Evolutionary conservation across 2,888 invertebrate species (phyloP).

Genomic region (Ligdia adustata): DNA sequence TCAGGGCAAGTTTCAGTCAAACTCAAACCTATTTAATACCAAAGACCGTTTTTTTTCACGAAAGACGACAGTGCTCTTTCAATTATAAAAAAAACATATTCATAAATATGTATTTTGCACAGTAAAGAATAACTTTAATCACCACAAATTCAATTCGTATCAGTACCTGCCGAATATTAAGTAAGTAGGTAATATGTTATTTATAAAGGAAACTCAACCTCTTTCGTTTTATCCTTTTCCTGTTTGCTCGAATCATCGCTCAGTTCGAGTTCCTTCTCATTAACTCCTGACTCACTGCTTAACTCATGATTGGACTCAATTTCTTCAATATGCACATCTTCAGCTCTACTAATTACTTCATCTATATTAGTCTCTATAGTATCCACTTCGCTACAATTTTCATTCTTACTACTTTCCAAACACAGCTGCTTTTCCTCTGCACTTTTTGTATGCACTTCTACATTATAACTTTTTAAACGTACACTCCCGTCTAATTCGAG

Average conservation of each 20-base stretch:
- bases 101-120: no score
- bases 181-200: no score
- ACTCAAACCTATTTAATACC: no score
- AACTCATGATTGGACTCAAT: constrained; percentile 32
- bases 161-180: no score
- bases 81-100: no score
- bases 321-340: constrained; percentile 12
- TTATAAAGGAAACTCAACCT: no score
- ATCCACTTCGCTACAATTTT: constrained; percentile 20
- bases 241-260: constrained; percentile 28
- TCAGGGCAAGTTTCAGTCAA: no score
- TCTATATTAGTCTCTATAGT: constrained; percentile 15
- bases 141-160: no score
- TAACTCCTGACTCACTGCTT: constrained; percentile 34
- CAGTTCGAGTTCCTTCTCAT: constrained; percentile 23
- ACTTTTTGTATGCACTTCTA: constrained; percentile 18
- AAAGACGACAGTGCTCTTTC: no score
- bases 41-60: no score
- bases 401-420: constrained; percentile 36
- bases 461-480: constrained; percentile 10
- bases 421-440: constrained; percentile 43
- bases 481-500: constrained; percentile 10
- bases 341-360: constrained; percentile 10
- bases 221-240: constrained; percentile 13
- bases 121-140: no score